phyloP scores from a whole-genome alignment of 2,797 vertebrate species.

The Orientallactaga sibirica region DNA sequence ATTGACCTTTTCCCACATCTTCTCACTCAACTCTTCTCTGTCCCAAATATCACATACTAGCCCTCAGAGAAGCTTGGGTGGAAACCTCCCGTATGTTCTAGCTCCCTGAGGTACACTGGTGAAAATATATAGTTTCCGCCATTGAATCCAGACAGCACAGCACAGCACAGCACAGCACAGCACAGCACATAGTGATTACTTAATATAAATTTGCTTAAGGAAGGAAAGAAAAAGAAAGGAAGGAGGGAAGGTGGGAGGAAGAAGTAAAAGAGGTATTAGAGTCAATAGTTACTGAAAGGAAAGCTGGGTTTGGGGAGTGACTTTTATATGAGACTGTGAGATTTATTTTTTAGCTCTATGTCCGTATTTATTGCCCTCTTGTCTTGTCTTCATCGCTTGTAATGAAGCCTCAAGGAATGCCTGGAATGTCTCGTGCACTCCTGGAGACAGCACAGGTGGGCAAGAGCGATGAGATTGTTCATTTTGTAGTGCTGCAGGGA shows the following conservation, averaged over 20 bases:
- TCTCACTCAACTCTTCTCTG: not conserved
- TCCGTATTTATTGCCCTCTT: constrained; percentile 35
- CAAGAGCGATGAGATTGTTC: not conserved
- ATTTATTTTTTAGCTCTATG: constrained; percentile 1
- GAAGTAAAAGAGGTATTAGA: not conserved
- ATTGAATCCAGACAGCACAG: not conserved
- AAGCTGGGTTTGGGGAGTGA: not conserved
- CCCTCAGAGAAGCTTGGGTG: not conserved
- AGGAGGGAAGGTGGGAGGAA: not conserved
- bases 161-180: no score
- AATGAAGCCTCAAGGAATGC: constrained; percentile 36
- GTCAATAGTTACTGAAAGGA: not conserved
- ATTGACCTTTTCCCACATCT: not conserved
- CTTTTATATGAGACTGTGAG: not conserved
- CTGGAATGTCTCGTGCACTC: not conserved
- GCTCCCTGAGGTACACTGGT: not conserved
- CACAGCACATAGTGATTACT: not conserved
- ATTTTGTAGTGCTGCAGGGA: not conserved
- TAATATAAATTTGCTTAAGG: not conserved
- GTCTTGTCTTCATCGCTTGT: constrained; percentile 42
- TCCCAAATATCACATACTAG: not conserved
- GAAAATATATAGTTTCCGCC: not conserved
- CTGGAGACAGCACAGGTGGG: not conserved
- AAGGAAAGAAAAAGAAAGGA: not conserved
- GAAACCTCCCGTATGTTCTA: not conserved